A percentile compares a stretch with the other conserved stretches of the same genome.
These are phyloP conservation scores for Drosophila prolongata DNA, from an alignment of 2,888 invertebrate genomes.

Conservation along the genomic window DNA sequence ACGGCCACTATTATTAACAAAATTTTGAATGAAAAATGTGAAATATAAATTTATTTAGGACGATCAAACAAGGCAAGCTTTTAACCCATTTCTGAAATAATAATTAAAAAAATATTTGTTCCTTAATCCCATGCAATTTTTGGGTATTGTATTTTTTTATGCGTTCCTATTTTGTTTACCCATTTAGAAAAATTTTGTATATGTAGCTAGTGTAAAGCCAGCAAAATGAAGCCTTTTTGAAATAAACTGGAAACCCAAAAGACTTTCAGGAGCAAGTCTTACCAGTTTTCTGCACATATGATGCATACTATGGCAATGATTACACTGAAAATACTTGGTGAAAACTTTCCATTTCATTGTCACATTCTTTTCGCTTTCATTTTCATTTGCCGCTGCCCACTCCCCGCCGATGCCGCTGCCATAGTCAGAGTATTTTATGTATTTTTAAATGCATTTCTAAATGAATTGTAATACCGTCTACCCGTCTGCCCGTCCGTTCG, in stretches of 20 bases:
- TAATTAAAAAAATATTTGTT: too few relatives aligned
- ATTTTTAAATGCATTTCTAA: conserved; percentile 78
- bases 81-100: too few relatives aligned
- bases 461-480: conserved; percentile 76
- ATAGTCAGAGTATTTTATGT: conserved; percentile 33
- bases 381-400: conserved; percentile 34
- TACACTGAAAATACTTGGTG: conserved; percentile 44
- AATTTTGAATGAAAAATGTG: too few relatives aligned
- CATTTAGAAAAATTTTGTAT: too few relatives aligned
- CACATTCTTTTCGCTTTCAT: conserved; percentile 70
- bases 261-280: neutral
- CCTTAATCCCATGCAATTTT: too few relatives aligned
- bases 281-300: conserved; percentile 23
- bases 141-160: too few relatives aligned
- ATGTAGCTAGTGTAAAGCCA: neutral
- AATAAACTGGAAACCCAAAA: neutral
- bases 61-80: too few relatives aligned
- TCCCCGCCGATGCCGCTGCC: conserved; percentile 9
- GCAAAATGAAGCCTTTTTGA: neutral
- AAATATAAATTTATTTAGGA: too few relatives aligned
- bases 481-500: conserved; percentile 20
- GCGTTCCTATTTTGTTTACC: too few relatives aligned
- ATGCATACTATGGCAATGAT: conserved; percentile 35
- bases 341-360: conserved; percentile 72
- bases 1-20: neutral